Evolutionary conservation across 2,888 invertebrate species (phyloP), one percentile per base, ranked within the genome.

Genomic region (Ceramica pisi): DNA sequence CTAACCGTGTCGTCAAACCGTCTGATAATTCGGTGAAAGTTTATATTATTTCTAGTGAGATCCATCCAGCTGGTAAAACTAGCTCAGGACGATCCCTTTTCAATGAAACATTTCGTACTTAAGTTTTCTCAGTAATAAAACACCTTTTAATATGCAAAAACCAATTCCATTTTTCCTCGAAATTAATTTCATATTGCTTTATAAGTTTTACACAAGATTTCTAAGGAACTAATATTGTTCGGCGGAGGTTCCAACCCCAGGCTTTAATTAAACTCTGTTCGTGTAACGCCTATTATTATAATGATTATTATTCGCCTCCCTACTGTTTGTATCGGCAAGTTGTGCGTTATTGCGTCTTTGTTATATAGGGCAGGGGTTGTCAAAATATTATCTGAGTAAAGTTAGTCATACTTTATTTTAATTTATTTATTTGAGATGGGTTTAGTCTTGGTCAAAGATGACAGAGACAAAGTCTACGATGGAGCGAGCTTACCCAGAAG

Each of bases 221-320:
- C 78, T 64, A 41, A 57, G 71, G 53, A 71, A 72, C 78, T 63
- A 73, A 75, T 71, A 69, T 71, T 77, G 72, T 81, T 72, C 16
- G 31, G 53, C 10, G 46, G 48, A 31, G 66, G 48, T 66, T 51
- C 26, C 31, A 62, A 31, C 50, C 51, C 61, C 48, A 68, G 69
- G 59, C 64, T 84, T 84, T 82, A 84, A 82, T 84, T 82, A 84
- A 84, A 82, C 69, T 41, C 35, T 41, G 73, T 73, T 74, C 71
- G 31, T 55, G 71, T 67, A 69, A 61, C 71, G 72, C 41, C 68
- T 77, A 64, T 83, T 69, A 78, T 77, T 73, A 67, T 67, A 61
- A 70, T 78, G 68, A 84, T 83, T 80, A 82, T 82, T 82, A 82
- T 82, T 82, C 75, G 61, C 64, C 61, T 63, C 69, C 48, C 57